phyloP scores from a whole-genome alignment of 2,113 vertebrate genomes.

The Neogale vison region DNA sequence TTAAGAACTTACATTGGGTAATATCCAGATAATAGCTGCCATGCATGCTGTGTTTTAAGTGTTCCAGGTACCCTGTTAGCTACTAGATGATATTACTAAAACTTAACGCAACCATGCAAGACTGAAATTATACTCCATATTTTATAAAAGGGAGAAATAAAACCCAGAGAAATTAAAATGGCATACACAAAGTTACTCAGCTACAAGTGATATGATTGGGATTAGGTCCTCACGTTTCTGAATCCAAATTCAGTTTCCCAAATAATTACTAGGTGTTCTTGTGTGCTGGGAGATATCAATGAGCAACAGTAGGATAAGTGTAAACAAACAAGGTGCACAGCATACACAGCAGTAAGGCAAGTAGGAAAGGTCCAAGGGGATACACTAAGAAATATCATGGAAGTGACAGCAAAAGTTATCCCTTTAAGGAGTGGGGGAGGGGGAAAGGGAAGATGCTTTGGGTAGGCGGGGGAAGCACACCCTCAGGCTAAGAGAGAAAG shows the following conservation, averaged over 20 bases:
- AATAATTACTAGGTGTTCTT: not conserved
- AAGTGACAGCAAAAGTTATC: not conserved
- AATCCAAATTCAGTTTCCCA: not conserved
- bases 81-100: not conserved
- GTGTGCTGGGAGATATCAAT: not conserved
- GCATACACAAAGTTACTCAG: not conserved
- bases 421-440: not conserved
- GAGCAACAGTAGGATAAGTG: not conserved
- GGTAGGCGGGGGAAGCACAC: not conserved
- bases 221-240: not conserved
- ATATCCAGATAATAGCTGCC: not conserved
- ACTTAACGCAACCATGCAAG: not conserved
- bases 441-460: not conserved
- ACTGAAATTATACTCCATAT: not conserved
- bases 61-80: not conserved
- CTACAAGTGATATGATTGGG: not conserved
- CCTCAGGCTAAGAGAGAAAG: not conserved
- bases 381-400: not conserved
- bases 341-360: not conserved
- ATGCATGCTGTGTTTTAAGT: not conserved
- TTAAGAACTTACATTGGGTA: not conserved
- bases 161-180: not conserved
- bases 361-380: not conserved
- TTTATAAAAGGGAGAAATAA: not conserved
- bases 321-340: not conserved